Evolutionary conservation across 1,140 invertebrate species (phyloP).

Genomic region (Bombus affinis): DNA sequence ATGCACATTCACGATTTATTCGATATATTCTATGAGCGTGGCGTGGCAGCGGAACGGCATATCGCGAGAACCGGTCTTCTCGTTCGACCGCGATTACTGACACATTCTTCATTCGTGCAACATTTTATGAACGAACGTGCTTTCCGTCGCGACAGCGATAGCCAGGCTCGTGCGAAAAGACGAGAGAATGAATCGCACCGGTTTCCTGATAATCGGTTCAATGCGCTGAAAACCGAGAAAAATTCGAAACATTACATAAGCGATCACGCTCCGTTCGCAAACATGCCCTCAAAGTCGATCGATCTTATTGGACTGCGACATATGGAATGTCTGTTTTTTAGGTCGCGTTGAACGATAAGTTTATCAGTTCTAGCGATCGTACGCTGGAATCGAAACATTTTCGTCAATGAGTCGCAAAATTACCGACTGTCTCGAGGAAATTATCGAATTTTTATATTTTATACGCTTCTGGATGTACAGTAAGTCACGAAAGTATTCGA

Average conservation of each 20-base stretch:
- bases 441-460: neutral
- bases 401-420: neutral
- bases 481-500: no score
- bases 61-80: neutral
- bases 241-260: slow-evolving; percentile 20
- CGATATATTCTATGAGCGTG: neutral
- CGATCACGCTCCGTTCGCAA: neutral
- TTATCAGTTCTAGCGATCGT: neutral
- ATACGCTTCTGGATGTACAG: neutral
- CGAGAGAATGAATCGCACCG: neutral
- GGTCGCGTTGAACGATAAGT: neutral
- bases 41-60: no score
- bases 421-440: no score
- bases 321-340: neutral
- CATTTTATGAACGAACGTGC: neutral
- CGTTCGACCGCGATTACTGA: neutral
- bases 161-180: no score
- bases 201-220: neutral
- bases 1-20: slow-evolving; percentile 30
- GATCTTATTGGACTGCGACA: neutral
- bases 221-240: slow-evolving; percentile 9
- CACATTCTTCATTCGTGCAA: neutral
- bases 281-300: neutral
- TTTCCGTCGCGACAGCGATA: neutral
- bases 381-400: neutral